These are phyloP conservation scores for Aporophyla lueneburgensis DNA, from an alignment of 2,888 invertebrate genomes.

Conservation along the genomic window DNA sequence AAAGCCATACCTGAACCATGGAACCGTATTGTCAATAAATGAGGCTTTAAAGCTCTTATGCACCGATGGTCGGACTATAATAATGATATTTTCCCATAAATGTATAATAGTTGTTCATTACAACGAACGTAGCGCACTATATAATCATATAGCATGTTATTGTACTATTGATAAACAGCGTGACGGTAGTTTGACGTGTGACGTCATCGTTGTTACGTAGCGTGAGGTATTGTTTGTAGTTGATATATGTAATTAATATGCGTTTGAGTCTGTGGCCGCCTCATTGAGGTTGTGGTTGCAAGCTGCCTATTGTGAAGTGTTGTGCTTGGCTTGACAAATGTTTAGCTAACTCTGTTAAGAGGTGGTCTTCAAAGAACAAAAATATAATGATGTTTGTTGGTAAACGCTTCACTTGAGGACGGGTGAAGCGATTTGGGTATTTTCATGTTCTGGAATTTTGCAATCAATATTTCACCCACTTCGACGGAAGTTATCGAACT, in stretches of 20 bases:
- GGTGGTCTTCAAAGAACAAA: not conserved
- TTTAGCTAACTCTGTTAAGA: not conserved
- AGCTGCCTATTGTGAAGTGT: not conserved
- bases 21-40: not conserved
- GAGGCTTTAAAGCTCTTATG: not conserved
- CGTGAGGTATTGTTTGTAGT: conserved; percentile 54
- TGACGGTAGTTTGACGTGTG: conserved; percentile 44
- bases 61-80: not conserved
- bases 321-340: conserved; percentile 1
- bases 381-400: not conserved
- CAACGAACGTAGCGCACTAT: not conserved
- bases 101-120: conserved; percentile 30
- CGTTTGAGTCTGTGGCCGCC: conserved; percentile 53
- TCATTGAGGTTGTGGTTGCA: conserved; percentile 51
- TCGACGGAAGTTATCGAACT: too few species aligned
- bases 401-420: not conserved
- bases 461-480: too few species aligned
- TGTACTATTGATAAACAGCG: conserved; percentile 40
- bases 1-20: not conserved
- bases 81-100: conserved; percentile 27
- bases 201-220: conserved; percentile 49
- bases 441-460: not conserved
- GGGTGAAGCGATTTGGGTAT: not conserved
- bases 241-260: conserved; percentile 62
- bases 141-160: conserved; percentile 20